Conservation (phyloP, 2,888 invertebrate genomes). For the Bellardia pandia region DNA sequence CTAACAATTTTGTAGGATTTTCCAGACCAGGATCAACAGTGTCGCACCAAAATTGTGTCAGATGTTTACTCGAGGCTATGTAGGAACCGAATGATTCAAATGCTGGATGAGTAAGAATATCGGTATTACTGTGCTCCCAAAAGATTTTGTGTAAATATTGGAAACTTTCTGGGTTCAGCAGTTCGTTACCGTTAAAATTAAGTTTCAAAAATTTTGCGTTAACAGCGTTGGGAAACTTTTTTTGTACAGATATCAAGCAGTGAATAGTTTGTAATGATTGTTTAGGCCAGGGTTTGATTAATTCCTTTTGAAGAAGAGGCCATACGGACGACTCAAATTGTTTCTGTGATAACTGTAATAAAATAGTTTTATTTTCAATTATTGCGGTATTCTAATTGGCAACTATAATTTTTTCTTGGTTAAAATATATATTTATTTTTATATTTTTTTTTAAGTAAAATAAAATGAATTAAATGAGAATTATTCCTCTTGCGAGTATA, state of each 20-base stretch:
- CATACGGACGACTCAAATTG: conserved; percentile 86
- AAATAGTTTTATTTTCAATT: not conserved
- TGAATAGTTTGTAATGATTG: conserved; percentile 88
- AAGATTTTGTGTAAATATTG: conserved; percentile 86
- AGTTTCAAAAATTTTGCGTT: conserved; percentile 86
- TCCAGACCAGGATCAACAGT: conserved; percentile 84
- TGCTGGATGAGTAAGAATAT: conserved; percentile 87
- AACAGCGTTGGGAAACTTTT: conserved; percentile 85
- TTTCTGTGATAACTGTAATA: conserved; percentile 85
- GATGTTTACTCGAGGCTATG: conserved; percentile 85
- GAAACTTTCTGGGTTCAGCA: conserved; percentile 87
- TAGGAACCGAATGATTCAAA: conserved; percentile 86
- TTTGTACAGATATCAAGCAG: conserved; percentile 85
- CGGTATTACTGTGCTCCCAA: conserved; percentile 84
- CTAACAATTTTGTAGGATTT: conserved; percentile 86
- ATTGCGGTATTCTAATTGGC: not conserved
- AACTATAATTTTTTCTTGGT: too few species aligned
- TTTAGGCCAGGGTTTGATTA: conserved; percentile 87
- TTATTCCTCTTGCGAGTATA: too few species aligned
- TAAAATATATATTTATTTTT: too few species aligned
- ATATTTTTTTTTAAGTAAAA: too few species aligned
- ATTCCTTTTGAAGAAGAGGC: conserved; percentile 86
- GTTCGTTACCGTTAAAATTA: conserved; percentile 85
- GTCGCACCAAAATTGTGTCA: conserved; percentile 86
- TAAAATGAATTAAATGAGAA: too few species aligned